phyloP scores from a whole-genome alignment of 2,797 vertebrate species.

The Mus spretus region DNA sequence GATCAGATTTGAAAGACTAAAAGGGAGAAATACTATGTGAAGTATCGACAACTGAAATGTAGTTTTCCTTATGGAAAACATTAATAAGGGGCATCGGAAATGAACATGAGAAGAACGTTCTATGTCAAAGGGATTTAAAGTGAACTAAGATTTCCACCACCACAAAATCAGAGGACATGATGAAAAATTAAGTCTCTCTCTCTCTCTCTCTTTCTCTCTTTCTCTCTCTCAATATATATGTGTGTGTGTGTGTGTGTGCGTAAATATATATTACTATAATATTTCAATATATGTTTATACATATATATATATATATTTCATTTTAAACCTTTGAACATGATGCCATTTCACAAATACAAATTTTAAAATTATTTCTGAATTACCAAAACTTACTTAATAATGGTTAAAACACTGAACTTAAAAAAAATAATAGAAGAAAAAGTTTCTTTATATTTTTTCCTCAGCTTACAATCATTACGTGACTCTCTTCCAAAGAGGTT shows the following conservation, averaged over 20 bases:
- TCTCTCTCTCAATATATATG: not conserved
- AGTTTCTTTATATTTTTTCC: not conserved
- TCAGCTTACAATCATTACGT: not conserved
- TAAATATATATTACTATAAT: not conserved
- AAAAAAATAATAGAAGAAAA: not conserved
- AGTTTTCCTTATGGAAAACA: not conserved
- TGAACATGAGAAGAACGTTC: not conserved
- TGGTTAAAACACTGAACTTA: not conserved
- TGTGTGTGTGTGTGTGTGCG: not conserved
- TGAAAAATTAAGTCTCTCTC: no score
- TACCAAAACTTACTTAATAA: not conserved
- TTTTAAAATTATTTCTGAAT: not conserved
- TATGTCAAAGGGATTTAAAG: no score
- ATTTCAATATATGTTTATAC: not conserved
- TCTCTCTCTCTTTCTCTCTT: no score
- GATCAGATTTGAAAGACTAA: conserved; percentile 31
- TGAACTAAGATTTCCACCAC: no score
- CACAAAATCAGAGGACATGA: no score
- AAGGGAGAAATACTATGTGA: not conserved
- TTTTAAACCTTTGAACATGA: not conserved
- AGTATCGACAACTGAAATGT: not conserved
- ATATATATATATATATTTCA: not conserved
- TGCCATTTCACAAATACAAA: conserved; percentile 16
- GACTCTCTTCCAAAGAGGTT: not conserved
- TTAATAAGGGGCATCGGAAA: not conserved